phyloP scores from a whole-genome alignment of 2,888 invertebrate species.

The Adineta ricciae region DNA sequence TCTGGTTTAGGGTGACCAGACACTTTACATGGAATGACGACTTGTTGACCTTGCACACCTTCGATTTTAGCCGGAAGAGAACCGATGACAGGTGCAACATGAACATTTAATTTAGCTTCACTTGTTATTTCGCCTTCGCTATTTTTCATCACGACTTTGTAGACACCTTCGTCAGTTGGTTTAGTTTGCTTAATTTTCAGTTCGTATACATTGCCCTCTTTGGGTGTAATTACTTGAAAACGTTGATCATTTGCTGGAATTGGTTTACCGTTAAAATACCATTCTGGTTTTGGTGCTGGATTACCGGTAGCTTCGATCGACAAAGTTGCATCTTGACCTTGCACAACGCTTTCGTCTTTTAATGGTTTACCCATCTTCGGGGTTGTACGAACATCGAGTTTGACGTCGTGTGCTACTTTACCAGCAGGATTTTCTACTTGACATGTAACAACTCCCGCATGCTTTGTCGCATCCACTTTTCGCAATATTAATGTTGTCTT shows the following conservation, averaged over 20 bases:
- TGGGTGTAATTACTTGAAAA: not conserved
- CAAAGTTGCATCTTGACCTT: constrained; percentile 26
- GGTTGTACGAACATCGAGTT: not conserved
- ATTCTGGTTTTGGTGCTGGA: constrained; percentile 30
- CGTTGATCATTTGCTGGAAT: constrained; percentile 23
- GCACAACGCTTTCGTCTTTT: constrained; percentile 6
- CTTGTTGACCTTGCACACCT: not conserved
- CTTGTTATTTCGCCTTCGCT: not conserved
- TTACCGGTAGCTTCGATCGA: constrained; percentile 1
- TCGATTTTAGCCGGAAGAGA: not conserved
- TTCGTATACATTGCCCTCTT: not conserved
- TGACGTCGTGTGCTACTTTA: not conserved
- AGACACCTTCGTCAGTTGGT: not conserved
- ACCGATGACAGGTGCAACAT: not conserved
- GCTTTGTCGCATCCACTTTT: not conserved
- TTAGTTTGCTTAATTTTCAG: not conserved
- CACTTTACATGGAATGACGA: not conserved
- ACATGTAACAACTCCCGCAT: not conserved
- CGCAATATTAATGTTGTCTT: not conserved
- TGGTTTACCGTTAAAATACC: constrained; percentile 25
- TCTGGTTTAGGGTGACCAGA: not conserved
- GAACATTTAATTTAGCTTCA: not conserved
- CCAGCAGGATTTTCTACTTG: not conserved
- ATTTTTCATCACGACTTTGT: not conserved
- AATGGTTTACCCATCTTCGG: constrained; percentile 26